A percentile compares a stretch with the other conserved stretches of the same genome.
phyloP scores from a whole-genome alignment of 1,140 invertebrate genomes.

The Dreissena polymorpha region DNA sequence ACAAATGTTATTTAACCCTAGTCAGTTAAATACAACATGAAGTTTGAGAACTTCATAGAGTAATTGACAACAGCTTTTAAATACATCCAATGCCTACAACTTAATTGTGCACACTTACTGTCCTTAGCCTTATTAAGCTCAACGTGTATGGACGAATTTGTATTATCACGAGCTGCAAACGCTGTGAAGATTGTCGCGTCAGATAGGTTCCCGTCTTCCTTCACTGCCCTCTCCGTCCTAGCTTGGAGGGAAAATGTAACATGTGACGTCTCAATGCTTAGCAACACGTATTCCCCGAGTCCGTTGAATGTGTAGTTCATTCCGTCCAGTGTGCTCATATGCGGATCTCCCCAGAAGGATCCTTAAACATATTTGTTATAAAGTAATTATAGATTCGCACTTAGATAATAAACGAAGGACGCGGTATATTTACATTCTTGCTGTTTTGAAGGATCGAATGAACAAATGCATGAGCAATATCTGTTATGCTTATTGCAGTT shows the following conservation, averaged over 20 bases:
- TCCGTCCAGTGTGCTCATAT: constrained; percentile 95
- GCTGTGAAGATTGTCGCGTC: constrained; percentile 33
- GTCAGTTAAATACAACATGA: no score
- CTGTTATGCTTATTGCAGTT: no score
- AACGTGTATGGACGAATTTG: constrained; percentile 23
- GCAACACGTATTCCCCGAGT: constrained; percentile 95
- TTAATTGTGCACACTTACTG: background rate
- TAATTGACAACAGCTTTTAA: no score
- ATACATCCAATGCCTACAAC: no score
- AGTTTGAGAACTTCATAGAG: no score
- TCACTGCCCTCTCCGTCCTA: constrained; percentile 19
- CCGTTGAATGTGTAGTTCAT: constrained; percentile 96
- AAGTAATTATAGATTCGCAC: background rate
- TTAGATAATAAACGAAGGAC: no score
- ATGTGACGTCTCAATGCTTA: constrained; percentile 1
- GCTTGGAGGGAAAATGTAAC: constrained; percentile 20
- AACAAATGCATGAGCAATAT: no score
- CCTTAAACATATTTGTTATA: constrained; percentile 21
- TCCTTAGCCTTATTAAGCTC: constrained; percentile 12
- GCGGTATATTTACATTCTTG: no score
- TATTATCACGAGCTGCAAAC: constrained; percentile 21
- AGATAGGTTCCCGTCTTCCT: constrained; percentile 29
- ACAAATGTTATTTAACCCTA: no score
- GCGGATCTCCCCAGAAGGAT: constrained; percentile 88
- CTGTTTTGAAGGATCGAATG: no score